Base-by-base conservation (phyloP, 2,113 vertebrate genomes). In the Indicator indicator region DNA sequence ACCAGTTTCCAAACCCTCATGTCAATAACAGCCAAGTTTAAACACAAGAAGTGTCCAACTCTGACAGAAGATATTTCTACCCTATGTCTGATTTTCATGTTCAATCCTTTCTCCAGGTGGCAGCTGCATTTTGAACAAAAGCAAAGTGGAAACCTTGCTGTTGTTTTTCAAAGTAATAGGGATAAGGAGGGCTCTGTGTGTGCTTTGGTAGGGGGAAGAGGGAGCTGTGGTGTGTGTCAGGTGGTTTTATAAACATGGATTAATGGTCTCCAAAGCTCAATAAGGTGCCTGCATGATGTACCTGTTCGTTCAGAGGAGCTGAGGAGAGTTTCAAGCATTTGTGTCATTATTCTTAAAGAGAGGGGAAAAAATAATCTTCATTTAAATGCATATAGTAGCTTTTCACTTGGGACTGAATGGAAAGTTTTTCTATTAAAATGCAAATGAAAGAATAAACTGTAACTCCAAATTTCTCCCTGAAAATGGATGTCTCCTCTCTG, bases 341-440 rank as follows among this genome's bases (percentile, higher is more conserved):
- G 90, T 94, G 82, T 86, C 94, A 72, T 96, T 95, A 89, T 96
- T 98, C 96, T 97, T 97, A 83, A 88, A 92, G 94, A 89, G 94
- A 87, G 68, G 62, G 30, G 18, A 36, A 65, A 68, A 93, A 73
- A 93, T 86, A 88, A 88, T 91, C 93, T 97, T 98, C 97, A 98
- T 98, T 98, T 97, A 98, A 98, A 98, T 98, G 98, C 98, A 98
- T 97, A 97, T 97, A 96, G 97, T 94, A 95, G 81, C 97, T 97
- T 98, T 97, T 97, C 98, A 97, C 96, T 95, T 96, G 98, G 98
- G 98, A 98, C 96, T 86, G 74, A 95, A 96, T 94, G 83, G 96
- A 97, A 98, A 98, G 98, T 98, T 98, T 98, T 98, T 97, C 98
- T 97, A 98, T 98, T 98, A 98, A 98, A 98, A 98, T 98, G 98